phyloP scores from a whole-genome alignment of 2,797 vertebrate genomes.

The Strix occidentalis region DNA sequence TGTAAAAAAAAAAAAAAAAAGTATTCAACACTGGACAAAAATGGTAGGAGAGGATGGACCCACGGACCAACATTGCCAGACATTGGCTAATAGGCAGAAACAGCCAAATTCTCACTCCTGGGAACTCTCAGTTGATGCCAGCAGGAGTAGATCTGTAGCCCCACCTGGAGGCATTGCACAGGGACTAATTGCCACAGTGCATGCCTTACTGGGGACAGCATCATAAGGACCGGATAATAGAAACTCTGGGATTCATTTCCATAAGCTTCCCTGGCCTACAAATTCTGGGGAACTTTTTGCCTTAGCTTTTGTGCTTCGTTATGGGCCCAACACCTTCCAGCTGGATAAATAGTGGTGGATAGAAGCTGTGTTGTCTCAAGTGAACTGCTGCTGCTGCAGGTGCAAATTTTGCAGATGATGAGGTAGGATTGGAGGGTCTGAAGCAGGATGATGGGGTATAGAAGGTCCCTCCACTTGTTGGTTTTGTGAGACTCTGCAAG shows the following conservation, averaged over 20 bases:
- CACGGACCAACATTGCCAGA: background rate
- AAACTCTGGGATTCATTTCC: background rate
- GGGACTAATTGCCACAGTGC: background rate
- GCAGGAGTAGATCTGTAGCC: background rate
- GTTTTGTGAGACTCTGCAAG: background rate
- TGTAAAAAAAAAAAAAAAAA: background rate
- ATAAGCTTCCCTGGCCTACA: background rate
- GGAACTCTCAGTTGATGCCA: fast-evolving
- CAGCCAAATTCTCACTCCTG: background rate
- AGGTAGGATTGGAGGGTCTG: background rate
- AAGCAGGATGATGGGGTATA: background rate
- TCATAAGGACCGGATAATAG: background rate
- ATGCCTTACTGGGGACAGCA: background rate
- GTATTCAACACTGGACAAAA: background rate
- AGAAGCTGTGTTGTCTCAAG: background rate
- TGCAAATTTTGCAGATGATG: fast-evolving
- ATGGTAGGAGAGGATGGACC: background rate
- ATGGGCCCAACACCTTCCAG: background rate
- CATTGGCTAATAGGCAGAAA: background rate
- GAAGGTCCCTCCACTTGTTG: background rate
- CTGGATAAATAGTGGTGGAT: background rate
- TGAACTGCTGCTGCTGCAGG: background rate
- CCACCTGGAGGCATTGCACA: background rate
- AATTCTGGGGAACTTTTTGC: background rate
- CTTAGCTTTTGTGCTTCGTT: background rate